Base-by-base conservation (phyloP, 1,140 invertebrate genomes). In the Orussus abietinus region DNA sequence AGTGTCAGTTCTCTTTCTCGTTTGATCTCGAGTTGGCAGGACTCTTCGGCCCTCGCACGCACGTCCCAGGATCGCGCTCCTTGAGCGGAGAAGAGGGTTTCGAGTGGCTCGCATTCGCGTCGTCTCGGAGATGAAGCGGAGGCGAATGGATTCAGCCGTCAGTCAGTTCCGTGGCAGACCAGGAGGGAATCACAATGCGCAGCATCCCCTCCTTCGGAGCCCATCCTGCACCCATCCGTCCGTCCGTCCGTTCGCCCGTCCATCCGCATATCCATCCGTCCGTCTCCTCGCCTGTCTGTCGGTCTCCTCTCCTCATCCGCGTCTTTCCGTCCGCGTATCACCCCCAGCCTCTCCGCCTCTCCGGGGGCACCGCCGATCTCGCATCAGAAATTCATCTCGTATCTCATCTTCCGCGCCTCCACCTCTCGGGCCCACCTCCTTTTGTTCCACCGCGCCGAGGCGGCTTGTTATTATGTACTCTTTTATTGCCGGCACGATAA, bases 121-220 rank as follows among this genome's bases (percentile, higher is more conserved):
- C n/a, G n/a, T n/a, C n/a, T n/a, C n/a, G n/a, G n/a, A n/a, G n/a
- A n/a, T n/a, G n/a, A n/a, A n/a, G 55, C 59, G 56, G 48, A 55
- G 59, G 42, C 55, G 60, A 66, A 62, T 52, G 63, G 63, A 72
- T 70, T 71, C 68, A 71, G 46, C 65, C 59, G 69, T 70, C 68
- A 72, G 61, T 70, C 68, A 69, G 55, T 66, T n/a, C 58, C 47
- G 58, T 62, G 64, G 60, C 57, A 66, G 62, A 65, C 62, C 62
- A 59, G 58, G 55, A 62, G 65, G 67, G 66, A 69, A 67, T 70
- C 63, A 71, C 68, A 72, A 73, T 71, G 62, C 69, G 51, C 55
- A 58, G 53, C 42, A 53, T 59, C 55, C 32, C 51, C 39, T 47
- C 45, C 45, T 47, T 50, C 17, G 30, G 47, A 37, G 47, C 52